These are phyloP conservation scores for Bubo bubo DNA, from an alignment of 2,113 vertebrate species.

Conservation along the genomic window DNA sequence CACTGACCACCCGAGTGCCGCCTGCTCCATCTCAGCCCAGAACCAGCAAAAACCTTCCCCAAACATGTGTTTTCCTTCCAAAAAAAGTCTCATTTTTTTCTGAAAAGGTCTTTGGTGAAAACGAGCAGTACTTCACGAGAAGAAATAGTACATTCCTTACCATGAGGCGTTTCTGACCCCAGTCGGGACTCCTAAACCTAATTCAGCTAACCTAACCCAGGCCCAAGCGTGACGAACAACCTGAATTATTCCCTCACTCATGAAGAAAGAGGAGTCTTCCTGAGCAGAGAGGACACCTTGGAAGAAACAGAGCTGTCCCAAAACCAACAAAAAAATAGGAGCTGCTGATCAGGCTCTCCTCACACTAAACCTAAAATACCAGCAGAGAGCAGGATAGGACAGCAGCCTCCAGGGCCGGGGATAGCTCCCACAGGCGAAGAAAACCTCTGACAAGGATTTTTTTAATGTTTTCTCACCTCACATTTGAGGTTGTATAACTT, in stretches of 20 bases:
- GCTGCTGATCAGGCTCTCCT: neutral
- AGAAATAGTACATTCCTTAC: neutral
- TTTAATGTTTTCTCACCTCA: neutral
- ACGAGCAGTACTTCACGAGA: neutral
- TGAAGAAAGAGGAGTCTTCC: neutral
- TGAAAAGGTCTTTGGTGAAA: neutral
- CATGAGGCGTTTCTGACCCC: neutral
- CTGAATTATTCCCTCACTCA: rapidly evolving
- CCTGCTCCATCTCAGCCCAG: too few relatives aligned
- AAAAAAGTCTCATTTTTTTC: neutral
- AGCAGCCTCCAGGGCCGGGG: rapidly evolving
- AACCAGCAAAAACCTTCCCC: neutral
- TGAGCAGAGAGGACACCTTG: rapidly evolving
- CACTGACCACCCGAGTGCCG: neutral
- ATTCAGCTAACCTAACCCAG: too few relatives aligned
- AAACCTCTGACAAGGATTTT: neutral
- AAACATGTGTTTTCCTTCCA: rapidly evolving
- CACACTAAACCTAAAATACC: neutral
- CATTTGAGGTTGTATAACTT: neutral
- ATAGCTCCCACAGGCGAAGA: rapidly evolving
- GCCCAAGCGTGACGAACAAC: rapidly evolving
- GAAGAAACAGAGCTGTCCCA: neutral
- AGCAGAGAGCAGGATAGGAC: neutral
- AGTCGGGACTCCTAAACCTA: rapidly evolving
- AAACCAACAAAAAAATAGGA: neutral